These are phyloP conservation scores for Trichogramma dendrolimi DNA, from an alignment of 2,888 invertebrate species.

Conservation along the genomic window DNA sequence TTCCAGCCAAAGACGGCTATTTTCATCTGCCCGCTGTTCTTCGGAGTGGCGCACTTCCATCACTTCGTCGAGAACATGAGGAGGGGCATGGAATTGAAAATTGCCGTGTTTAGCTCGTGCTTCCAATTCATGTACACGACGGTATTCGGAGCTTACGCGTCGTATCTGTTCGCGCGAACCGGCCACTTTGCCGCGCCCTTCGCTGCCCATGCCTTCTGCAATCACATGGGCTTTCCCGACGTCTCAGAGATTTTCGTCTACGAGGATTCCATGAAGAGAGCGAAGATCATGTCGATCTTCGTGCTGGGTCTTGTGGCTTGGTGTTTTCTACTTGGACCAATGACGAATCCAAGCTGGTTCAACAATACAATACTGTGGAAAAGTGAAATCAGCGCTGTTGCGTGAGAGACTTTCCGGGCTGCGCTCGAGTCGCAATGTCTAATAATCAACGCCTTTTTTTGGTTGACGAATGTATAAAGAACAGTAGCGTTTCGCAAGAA, in stretches of 20 bases:
- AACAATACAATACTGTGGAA: conserved; percentile 62
- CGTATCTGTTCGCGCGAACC: conserved; percentile 85
- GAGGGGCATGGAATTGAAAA: conserved; percentile 65
- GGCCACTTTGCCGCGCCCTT: conserved; percentile 87
- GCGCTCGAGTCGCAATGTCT: no score
- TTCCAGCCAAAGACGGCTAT: conserved; percentile 71
- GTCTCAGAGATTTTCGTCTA: conserved; percentile 67
- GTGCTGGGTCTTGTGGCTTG: conserved; percentile 73
- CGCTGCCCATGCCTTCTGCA: conserved; percentile 89
- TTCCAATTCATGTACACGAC: conserved; percentile 91
- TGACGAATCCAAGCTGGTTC: conserved; percentile 70
- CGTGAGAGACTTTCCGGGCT: background rate
- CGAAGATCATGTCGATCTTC: conserved; percentile 65
- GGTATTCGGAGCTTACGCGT: conserved; percentile 89
- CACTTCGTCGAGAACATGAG: conserved; percentile 79
- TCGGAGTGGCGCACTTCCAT: conserved; percentile 93
- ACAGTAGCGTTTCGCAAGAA: no score
- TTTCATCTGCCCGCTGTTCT: conserved; percentile 83
- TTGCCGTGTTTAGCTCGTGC: conserved; percentile 67
- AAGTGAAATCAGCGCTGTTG: conserved; percentile 24
- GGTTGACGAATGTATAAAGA: no score
- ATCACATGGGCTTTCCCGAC: conserved; percentile 95
- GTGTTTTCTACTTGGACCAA: conserved; percentile 70
- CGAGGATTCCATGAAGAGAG: conserved; percentile 58
- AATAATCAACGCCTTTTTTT: no score